These are phyloP conservation scores for Microtus ochrogaster DNA, from an alignment of 2,113 vertebrate species.

Conservation along the genomic window DNA sequence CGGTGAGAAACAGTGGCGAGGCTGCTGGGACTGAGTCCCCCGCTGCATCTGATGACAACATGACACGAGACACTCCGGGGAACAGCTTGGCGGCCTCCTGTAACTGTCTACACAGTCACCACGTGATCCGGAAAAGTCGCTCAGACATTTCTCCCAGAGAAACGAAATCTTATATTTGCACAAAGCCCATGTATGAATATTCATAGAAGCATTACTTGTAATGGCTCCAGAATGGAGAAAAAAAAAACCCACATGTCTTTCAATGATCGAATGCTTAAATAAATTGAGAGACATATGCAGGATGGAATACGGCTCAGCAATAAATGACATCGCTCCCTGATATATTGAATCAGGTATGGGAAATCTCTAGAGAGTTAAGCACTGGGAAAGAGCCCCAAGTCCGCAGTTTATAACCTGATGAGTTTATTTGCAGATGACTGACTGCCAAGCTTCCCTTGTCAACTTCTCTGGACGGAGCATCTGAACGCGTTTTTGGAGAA, in stretches of 20 bases:
- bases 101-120: too few species aligned
- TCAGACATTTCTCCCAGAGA: background rate
- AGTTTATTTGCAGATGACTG: background rate
- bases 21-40: too few species aligned
- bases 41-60: rapidly evolving
- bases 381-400: background rate
- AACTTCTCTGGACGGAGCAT: background rate
- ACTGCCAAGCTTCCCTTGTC: background rate
- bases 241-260: background rate
- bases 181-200: background rate
- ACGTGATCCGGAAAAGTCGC: rapidly evolving
- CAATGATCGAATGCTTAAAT: background rate
- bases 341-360: background rate
- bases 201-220: background rate
- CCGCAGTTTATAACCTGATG: background rate
- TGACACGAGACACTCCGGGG: background rate
- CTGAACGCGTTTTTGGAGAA: background rate
- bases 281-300: too few species aligned
- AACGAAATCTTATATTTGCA: background rate
- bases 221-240: background rate
- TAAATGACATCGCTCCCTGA: rapidly evolving
- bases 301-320: background rate
- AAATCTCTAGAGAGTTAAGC: background rate
- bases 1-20: rapidly evolving
- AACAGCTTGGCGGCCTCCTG: background rate